A percentile compares a stretch with the other conserved stretches of the same genome.
These are phyloP conservation scores for Nannoperca australis DNA, from an alignment of 2,797 vertebrate genomes.

Conservation along the genomic window DNA sequence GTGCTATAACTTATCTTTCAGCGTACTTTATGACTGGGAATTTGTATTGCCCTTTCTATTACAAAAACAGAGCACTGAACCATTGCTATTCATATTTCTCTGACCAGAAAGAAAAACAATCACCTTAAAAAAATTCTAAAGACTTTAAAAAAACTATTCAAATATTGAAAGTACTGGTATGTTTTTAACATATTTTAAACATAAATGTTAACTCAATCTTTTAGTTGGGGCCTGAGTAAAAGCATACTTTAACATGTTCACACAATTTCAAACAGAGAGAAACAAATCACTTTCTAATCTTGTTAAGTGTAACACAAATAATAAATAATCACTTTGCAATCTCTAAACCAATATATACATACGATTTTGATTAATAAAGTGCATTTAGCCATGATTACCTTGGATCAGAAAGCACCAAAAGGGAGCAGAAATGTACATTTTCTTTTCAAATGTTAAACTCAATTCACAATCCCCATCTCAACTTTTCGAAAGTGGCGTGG, in stretches of 20 bases:
- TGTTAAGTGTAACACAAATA: constrained; percentile 6
- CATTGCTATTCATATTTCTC: constrained; percentile 23
- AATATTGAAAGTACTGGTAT: neutral
- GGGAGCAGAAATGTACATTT: constrained; percentile 1
- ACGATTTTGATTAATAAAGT: constrained; percentile 22
- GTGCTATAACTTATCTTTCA: constrained; percentile 9
- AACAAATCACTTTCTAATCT: constrained; percentile 8
- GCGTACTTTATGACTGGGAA: constrained; percentile 10
- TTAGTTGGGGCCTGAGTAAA: neutral
- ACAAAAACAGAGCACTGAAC: constrained; percentile 41
- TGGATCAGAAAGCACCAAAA: constrained; percentile 1
- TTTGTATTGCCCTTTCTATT: constrained; percentile 35
- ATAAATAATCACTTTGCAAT: constrained; percentile 20
- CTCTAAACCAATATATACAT: constrained; percentile 15
- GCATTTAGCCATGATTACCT: constrained; percentile 10
- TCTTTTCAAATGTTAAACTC: constrained; percentile 37
- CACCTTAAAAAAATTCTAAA: neutral
- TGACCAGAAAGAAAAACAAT: constrained; percentile 15
- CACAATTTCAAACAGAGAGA: neutral
- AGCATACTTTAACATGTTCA: neutral
- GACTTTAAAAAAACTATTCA: neutral
- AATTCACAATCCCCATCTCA: constrained; percentile 20
- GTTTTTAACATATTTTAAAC: constrained; percentile 9
- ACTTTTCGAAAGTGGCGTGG: neutral
- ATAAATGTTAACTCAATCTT: constrained; percentile 19